Evolutionary conservation across 2,113 vertebrate species (phyloP), one percentile per base, ranked within the genome.

Genomic region (Piaya cayana): DNA sequence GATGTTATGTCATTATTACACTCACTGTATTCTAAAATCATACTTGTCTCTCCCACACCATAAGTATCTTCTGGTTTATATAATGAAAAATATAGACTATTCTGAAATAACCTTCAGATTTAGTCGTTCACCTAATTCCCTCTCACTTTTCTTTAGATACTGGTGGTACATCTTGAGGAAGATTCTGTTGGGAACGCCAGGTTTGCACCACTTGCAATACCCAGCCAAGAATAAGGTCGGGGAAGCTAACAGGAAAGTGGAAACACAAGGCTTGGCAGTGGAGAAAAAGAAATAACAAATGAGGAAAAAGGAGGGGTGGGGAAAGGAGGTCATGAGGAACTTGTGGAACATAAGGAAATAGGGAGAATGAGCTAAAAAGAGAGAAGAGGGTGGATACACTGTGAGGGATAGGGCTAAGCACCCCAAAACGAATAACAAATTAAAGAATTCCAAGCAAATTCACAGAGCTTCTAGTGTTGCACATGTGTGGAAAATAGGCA

Each of bases 1-100:
- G 85, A 58, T 75, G 18, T 83, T 90, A 86, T 45, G 59, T 80
- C 86, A 91, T 80, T 47, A 83, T 81, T 78, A 59, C 39, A 63
- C 11, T 85, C 43, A 27, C 39, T 62, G 13, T 82, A 50, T 42
- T 82, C 87, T 86, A 49, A 88, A 96, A 92, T 65, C 89, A 45
- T 20, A 42, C 29, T 39, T 63, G 10, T 72, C 6, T 45, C 12
- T 87, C 63, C 37, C 43, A 71, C 21, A 91, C 37, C 55, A 80
- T 15, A 15, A 74, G 20, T 52, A n/a, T 55, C 65, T 87, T 77
- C 29, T 86, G 55, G 26, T 63, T 78, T 80, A 64, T n/a, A 60
- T 25, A 71, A 74, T 30, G 18, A 56, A 82, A 90, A 70, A 65
- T 26, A 45, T 0, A 45, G 9, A 36, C 2, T 42, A 5, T 43